Conservation (phyloP, 2,113 vertebrate genomes). For the Passerina amoena region DNA sequence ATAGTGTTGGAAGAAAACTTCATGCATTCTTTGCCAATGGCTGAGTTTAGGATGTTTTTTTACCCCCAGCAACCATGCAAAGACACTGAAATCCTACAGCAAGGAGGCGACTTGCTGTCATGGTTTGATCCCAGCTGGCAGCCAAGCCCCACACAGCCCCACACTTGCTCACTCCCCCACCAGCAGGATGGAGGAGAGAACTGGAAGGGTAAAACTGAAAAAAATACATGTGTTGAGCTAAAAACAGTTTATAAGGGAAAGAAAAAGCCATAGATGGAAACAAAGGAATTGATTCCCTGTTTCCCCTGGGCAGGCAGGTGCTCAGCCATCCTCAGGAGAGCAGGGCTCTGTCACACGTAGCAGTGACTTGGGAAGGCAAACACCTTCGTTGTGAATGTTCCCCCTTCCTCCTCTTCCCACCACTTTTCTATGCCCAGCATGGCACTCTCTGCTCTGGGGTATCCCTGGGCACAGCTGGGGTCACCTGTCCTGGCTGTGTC, state of each 20-base stretch:
- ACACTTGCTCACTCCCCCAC: accelerated
- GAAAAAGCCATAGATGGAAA: background rate
- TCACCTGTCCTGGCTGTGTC: background rate
- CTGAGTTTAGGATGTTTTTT: background rate
- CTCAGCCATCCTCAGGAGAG: background rate
- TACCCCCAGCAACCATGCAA: background rate
- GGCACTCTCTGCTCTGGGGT: background rate
- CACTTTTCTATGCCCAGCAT: background rate
- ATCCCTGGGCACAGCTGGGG: background rate
- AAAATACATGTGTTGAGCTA: background rate
- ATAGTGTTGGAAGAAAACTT: background rate
- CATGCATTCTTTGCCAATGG: background rate
- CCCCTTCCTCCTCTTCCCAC: background rate
- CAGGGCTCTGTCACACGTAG: accelerated
- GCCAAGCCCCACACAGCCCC: background rate
- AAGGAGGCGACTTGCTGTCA: background rate
- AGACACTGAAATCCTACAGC: background rate
- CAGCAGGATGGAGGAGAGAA: background rate
- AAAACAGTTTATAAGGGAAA: background rate
- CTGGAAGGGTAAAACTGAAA: background rate
- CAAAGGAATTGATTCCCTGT: background rate
- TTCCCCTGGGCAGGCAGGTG: background rate
- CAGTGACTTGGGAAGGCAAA: background rate
- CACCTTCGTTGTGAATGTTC: background rate
- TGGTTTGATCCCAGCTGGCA: background rate